Base-by-base conservation (phyloP, 2,888 invertebrate species). In the Tortrix viridana region DNA sequence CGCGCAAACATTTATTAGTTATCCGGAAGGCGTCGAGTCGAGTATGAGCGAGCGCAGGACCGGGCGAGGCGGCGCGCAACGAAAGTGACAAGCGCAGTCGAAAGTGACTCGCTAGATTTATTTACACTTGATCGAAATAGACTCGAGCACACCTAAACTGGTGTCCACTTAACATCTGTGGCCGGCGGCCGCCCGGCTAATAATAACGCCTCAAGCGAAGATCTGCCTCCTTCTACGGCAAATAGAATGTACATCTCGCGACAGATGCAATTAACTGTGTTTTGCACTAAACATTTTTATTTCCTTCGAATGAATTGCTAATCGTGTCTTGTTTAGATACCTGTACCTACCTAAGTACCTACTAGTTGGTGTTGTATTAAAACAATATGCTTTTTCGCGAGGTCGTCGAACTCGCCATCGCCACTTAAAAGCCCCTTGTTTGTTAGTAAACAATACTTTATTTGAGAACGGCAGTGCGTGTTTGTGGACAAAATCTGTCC, bases 121-220 rank as follows among this genome's bases (percentile, higher is more conserved):
- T 89, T 88, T 86, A 89, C 89, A 88, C 85, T 86, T 83, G 87
- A 87, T 87, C 79, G 77, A 87, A 88, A 90, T 90, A 90, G 86
- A 86, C 77, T 73, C 80, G 76, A 80, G 78, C 86, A 84, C 85
- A 84, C 85, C 85, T 88, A 88, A 90, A 88, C 88, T 86, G 81
- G 85, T 89, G 89, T 87, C 87, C 84, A 86, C 84, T 85, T 85
- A 82, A 84, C 84, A 84, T 84, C 82, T 81, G 80, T 79, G 80
- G 76, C 74, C 74, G 79, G 76, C 58, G 79, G 78, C 80, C 77
- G 77, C 74, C 72, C 74, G 73, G 84, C 88, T 90, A 90, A 89
- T 89, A 86, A 89, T 90, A 90, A 75, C 84, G 75, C 81, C 76
- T 72, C 78, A 75, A 76, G 80, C 84, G 80, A 75, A 86, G 84